Evolutionary conservation across 2,888 invertebrate species (phyloP).

Genomic region (Diarsia rubi): DNA sequence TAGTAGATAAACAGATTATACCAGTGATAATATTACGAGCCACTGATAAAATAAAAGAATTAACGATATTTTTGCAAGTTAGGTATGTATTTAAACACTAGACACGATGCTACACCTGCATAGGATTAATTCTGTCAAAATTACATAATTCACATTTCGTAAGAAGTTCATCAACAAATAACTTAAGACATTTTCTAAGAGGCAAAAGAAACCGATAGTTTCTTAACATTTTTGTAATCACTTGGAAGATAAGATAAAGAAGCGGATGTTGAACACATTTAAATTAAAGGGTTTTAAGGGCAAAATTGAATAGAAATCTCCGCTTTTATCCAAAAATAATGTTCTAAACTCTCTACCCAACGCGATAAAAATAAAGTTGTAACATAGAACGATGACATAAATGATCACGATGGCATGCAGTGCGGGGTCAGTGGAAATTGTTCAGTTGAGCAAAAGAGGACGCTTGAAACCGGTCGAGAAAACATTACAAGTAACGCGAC

Average conservation of each 20-base stretch:
- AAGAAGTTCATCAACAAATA: constrained; percentile 40
- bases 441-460: constrained; percentile 72
- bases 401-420: constrained; percentile 73
- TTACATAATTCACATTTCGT: constrained; percentile 12
- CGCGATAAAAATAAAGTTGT: constrained; percentile 46
- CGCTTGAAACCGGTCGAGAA: constrained; percentile 69
- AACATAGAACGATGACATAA: constrained; percentile 68
- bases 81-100: constrained; percentile 10
- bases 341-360: constrained; percentile 20
- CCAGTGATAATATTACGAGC: constrained; percentile 35
- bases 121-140: constrained; percentile 5
- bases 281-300: not conserved
- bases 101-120: not conserved
- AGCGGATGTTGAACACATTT: constrained; percentile 16
- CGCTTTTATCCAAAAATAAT: not conserved
- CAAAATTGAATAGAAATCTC: not conserved
- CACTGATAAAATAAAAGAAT: constrained; percentile 36
- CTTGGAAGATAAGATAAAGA: constrained; percentile 52
- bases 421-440: constrained; percentile 73
- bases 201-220: constrained; percentile 18
- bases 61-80: constrained; percentile 24
- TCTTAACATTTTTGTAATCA: constrained; percentile 25
- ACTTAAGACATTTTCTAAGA: constrained; percentile 14
- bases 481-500: constrained; percentile 60
- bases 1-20: constrained; percentile 52